Base-by-base conservation (phyloP, 2,113 vertebrate genomes). In the Himantopus leucocephalus region DNA sequence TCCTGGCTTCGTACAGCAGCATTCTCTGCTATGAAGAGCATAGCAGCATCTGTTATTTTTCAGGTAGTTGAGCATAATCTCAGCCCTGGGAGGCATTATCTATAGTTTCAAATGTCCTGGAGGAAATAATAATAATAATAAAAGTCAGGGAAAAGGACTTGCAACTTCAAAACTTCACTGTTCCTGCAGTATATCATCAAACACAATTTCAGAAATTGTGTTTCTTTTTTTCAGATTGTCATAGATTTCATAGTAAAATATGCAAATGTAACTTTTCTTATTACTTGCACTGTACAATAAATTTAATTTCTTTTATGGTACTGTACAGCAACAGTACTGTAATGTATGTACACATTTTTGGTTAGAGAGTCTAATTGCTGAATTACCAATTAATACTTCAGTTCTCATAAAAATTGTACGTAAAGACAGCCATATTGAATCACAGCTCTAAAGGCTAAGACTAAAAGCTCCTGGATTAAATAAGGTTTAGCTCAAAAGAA, bases 21-120 rank as follows among this genome's bases (percentile, higher is more conserved):
- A 82, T 76, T 93, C 84, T 97, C 52, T 17, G 30, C 94, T 94
- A 92, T 63, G 82, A 97, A 94, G 23, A 95, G 52, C 80, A 96
- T 5, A 95, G 92, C 74, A 97, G 71, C 95, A 97, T 97, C 97
- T 97, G 96, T 88, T 96, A 96, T 92, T 96, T 97, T 97, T 97
- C 96, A 98, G 94, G 96, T 97, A 96, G 93, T 86, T 97, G 75
- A 96, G 77, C 95, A 96, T 96, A 97, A 98, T 97, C 78, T 97
- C 90, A 95, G 90, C 73, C 82, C 77, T 96, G 97, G 96, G 95
- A 97, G 72, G 59, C 82, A 97, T 94, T 95, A 96, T 77, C 89
- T 91, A 92, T 29, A 66, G 88, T 92, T 96, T 97, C 56, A 96
- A 92, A 97, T 85, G 71, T 95, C 90, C 92, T 90, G 23, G 32